Conservation (phyloP, 2,113 vertebrate genomes). For the Sebastes schlegelii region DNA sequence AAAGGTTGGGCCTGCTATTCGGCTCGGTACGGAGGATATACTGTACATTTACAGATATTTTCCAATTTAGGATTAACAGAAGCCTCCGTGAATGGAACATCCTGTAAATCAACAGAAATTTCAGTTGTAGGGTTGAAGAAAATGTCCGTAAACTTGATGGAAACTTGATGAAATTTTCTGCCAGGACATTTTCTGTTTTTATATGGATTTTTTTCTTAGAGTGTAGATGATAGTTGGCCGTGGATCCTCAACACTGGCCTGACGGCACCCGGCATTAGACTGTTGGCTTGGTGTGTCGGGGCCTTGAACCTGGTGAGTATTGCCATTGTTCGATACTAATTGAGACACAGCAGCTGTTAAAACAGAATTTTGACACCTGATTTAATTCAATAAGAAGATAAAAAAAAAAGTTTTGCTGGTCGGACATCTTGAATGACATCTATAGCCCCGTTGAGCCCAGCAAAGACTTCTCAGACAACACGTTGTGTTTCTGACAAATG, state of each 20-base stretch:
- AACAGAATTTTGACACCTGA: neutral
- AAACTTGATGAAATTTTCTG: too few species aligned
- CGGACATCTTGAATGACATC: neutral
- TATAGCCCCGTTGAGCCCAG: neutral
- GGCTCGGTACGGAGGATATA: too few species aligned
- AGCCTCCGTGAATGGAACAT: too few species aligned
- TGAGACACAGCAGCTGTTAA: neutral
- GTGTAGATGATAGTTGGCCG: too few species aligned
- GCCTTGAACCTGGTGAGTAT: neutral
- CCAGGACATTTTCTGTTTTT: too few species aligned
- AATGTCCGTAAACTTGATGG: too few species aligned
- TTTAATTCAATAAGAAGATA: neutral
- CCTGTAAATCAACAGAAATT: too few species aligned
- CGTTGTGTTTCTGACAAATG: slow-evolving; percentile 44
- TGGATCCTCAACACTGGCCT: neutral
- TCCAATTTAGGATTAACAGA: too few species aligned
- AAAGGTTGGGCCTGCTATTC: too few species aligned
- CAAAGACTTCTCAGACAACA: slow-evolving; percentile 19
- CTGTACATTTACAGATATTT: too few species aligned
- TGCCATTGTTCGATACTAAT: neutral
- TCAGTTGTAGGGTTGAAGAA: too few species aligned
- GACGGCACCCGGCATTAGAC: neutral
- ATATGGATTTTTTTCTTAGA: too few species aligned
- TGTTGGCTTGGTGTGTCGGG: neutral
- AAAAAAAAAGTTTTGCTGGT: neutral